Conservation (phyloP, 2,113 vertebrate genomes). For the Micromys minutus region DNA sequence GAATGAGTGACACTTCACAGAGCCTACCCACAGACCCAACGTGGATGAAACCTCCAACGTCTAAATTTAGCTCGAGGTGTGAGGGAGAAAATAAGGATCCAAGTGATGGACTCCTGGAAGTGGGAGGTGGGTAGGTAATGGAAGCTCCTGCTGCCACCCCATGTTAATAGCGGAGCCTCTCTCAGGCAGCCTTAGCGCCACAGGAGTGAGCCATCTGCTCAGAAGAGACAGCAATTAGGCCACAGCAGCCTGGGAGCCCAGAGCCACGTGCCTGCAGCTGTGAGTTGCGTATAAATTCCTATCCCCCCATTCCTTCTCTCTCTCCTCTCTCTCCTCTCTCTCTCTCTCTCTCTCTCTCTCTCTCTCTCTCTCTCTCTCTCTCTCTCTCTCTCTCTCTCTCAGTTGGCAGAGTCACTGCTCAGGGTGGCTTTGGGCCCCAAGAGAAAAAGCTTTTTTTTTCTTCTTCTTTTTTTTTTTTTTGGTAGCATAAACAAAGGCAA, state of each 20-base stretch:
- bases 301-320: background rate
- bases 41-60: background rate
- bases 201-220: background rate
- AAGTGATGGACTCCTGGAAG: background rate
- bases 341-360: too few relatives aligned
- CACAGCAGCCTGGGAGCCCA: background rate
- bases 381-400: too few relatives aligned
- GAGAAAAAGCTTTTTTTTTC: background rate
- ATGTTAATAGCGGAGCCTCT: constrained; percentile 27
- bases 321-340: background rate
- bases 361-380: too few relatives aligned
- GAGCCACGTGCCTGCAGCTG: background rate
- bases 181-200: background rate
- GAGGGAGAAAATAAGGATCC: background rate
- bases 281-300: background rate
- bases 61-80: constrained; percentile 3
- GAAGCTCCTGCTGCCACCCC: background rate
- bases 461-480: background rate
- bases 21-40: background rate
- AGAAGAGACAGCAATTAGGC: constrained; percentile 25
- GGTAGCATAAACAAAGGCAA: background rate
- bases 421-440: background rate
- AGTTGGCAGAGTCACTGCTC: background rate
- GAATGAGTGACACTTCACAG: background rate
- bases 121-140: background rate